Percentiles rank a stretch among this genome's conserved stretches.
phyloP scores from a whole-genome alignment of 2,113 vertebrate species.

The Harpagus bidentatus region DNA sequence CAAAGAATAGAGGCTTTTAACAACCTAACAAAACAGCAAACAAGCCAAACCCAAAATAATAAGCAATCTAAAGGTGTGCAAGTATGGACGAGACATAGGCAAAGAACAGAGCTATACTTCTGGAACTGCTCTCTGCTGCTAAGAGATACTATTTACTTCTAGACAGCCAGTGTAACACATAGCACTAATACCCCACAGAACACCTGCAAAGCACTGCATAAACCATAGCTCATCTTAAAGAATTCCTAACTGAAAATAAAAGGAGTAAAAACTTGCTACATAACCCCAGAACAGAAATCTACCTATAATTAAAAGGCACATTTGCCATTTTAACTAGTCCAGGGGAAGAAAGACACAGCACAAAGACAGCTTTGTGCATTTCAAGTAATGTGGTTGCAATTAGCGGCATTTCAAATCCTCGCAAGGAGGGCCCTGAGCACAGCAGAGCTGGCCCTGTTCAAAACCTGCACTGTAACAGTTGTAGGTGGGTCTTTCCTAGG shows the following conservation, averaged over 20 bases:
- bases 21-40: background rate
- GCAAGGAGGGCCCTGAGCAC: background rate
- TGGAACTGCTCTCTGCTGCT: background rate
- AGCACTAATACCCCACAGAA: background rate
- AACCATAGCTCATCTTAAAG: background rate
- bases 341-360: conserved; percentile 4
- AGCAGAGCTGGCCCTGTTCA: background rate
- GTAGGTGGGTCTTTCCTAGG: background rate
- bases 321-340: conserved; percentile 39
- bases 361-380: conserved; percentile 52
- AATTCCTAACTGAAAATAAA: background rate
- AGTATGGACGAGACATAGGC: background rate
- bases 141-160: background rate
- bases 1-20: conserved; percentile 14
- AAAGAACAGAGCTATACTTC: background rate
- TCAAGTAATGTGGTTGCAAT: conserved; percentile 27
- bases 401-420: conserved; percentile 22
- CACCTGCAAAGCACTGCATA: background rate
- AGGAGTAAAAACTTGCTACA: background rate
- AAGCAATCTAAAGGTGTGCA: background rate
- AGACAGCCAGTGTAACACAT: background rate
- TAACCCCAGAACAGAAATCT: background rate
- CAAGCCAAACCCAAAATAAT: background rate
- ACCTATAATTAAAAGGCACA: conserved; percentile 15
- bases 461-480: background rate